phyloP scores from a whole-genome alignment of 1,140 invertebrate genomes.

The Drosophila grimshawi region DNA sequence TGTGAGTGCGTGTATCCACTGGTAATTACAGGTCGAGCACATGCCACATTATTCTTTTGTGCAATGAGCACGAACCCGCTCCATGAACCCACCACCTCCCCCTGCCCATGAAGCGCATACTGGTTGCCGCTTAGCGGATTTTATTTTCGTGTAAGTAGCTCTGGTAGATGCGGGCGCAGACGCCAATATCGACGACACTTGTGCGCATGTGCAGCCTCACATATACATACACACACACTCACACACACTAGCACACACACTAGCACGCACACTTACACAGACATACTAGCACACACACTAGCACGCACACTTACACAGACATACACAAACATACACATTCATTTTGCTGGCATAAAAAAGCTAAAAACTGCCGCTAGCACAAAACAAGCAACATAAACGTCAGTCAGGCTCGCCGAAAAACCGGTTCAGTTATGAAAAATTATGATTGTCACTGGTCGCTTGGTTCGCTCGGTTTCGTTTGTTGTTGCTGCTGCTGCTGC shows the following conservation, averaged over 20 bases:
- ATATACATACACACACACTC: conserved; percentile 9
- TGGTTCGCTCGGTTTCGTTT: conserved; percentile 11
- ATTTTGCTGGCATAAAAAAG: conserved; percentile 45
- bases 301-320: conserved; percentile 17
- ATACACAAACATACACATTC: conserved; percentile 19
- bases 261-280: conserved; percentile 18
- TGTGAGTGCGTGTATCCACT: conserved; percentile 29
- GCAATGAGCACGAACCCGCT: conserved; percentile 70
- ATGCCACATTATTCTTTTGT: conserved; percentile 83
- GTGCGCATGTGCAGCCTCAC: conserved; percentile 69
- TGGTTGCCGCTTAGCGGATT: conserved; percentile 44
- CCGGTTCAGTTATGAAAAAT: conserved; percentile 81
- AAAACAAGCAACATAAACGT: conserved; percentile 70
- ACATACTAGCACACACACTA: conserved; percentile 18
- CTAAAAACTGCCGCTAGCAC: conserved; percentile 62
- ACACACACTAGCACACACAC: conserved; percentile 10
- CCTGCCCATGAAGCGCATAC: background rate
- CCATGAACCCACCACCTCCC: conserved; percentile 32
- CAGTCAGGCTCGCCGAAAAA: conserved; percentile 63
- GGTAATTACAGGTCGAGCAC: conserved; percentile 73
- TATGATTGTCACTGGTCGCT: conserved; percentile 77
- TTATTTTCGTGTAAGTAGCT: conserved; percentile 46
- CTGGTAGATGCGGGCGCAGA: conserved; percentile 42
- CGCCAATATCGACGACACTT: conserved; percentile 74
- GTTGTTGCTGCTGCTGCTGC: conserved; percentile 3